Base-by-base conservation (phyloP, 2,888 invertebrate genomes). In the Protonemura montana region DNA sequence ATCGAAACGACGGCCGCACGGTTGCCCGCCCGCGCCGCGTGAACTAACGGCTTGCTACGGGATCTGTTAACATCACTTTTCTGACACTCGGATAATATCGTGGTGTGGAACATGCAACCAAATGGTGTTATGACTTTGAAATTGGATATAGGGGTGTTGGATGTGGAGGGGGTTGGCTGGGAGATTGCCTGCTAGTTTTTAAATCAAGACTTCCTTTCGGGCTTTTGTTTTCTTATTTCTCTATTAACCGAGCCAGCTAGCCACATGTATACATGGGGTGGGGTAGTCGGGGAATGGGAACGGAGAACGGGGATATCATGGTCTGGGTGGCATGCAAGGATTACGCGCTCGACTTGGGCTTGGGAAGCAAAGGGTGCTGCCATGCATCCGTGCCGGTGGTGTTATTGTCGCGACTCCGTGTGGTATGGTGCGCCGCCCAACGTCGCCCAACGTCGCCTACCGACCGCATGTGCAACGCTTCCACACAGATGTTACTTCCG, bases 61-160 rank as follows among this genome's bases (percentile, higher is more conserved):
- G 59, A 59, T 59, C 59, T 59, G 59, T 59, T 59, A 59, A 59
- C 59, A 59, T 59, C 59, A 59, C 59, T 59, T 59, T 59, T 59
- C 59, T 59, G 59, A 59, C 59, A 59, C 59, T 7, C 59, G 59
- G 59, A 59, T 59, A 59, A 59, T 59, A 59, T 59, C 59, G 59
- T 59, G 59, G 59, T 59, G 59, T 21, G 59, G 59, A 59, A 59
- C 59, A 59, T 59, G 59, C 59, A 59, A 59, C 59, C 59, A 21
- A 59, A 59, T 59, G 59, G 59, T 59, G 59, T 59, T 59, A 59
- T 59, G 59, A 59, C 59, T 59, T 59, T 59, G 59, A 59, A 59
- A 59, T 59, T 59, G 59, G 59, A 59, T 59, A 59, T 59, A 59
- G 59, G 59, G 59, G 59, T 59, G 59, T 21, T 21, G 59, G 59